phyloP scores from a whole-genome alignment of 2,888 invertebrate genomes.

The Ophion ventricosus region DNA sequence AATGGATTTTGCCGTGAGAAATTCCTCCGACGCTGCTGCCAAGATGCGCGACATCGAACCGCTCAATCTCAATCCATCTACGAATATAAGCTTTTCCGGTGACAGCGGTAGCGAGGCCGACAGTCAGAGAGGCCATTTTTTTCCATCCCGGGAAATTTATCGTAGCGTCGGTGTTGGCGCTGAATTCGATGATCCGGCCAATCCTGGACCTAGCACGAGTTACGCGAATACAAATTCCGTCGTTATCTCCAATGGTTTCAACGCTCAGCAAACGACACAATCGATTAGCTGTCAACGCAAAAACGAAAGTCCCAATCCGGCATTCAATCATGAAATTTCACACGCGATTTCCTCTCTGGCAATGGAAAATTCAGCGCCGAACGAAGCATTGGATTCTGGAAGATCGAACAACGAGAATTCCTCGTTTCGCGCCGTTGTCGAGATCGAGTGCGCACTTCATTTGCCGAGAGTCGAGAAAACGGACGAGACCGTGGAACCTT shows the following conservation, averaged over 20 bases:
- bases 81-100: slow-evolving; percentile 70
- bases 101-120: slow-evolving; percentile 75
- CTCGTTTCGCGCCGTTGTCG: slow-evolving; percentile 84
- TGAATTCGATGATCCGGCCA: slow-evolving; percentile 75
- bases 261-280: neutral
- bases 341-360: slow-evolving; percentile 14
- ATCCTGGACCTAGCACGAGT: slow-evolving; percentile 67
- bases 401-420: slow-evolving; percentile 60
- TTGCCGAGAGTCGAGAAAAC: slow-evolving; percentile 83
- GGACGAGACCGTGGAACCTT: slow-evolving; percentile 84
- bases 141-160: slow-evolving; percentile 75
- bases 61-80: slow-evolving; percentile 69
- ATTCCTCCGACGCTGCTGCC: slow-evolving; percentile 29
- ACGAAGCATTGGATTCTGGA: slow-evolving; percentile 62
- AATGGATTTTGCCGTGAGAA: slow-evolving; percentile 50
- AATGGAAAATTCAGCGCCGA: slow-evolving; percentile 33
- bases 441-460: slow-evolving; percentile 86
- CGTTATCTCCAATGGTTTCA: slow-evolving; percentile 34
- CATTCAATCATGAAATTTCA: slow-evolving; percentile 3
- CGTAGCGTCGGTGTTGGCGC: slow-evolving; percentile 81
- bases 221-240: slow-evolving; percentile 61
- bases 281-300: slow-evolving; percentile 22
- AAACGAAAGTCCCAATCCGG: slow-evolving; percentile 15
- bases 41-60: slow-evolving; percentile 60
- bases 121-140: slow-evolving; percentile 74